Conservation (phyloP, 2,888 invertebrate genomes). For the Diogma glabrata region DNA sequence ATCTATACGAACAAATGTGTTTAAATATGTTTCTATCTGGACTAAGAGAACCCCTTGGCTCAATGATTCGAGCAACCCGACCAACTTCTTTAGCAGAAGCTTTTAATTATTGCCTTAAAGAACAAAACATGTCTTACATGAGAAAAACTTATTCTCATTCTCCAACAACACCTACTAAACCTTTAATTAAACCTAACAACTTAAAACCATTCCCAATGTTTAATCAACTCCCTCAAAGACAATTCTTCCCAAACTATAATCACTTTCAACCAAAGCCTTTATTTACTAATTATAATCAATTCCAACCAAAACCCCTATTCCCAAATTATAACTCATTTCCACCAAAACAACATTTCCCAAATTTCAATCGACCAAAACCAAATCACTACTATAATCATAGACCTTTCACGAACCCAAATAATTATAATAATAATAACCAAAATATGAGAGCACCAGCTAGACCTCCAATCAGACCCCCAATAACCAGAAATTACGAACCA, state of each 20-base stretch:
- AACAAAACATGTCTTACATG: conserved; percentile 8
- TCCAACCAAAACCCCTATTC: neutral
- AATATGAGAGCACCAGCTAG: too few relatives aligned
- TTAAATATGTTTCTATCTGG: conserved; percentile 19
- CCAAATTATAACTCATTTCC: neutral
- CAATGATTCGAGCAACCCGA: conserved; percentile 20
- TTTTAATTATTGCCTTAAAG: conserved; percentile 18
- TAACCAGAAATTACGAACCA: neutral
- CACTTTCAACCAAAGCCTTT: neutral
- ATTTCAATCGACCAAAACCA: neutral
- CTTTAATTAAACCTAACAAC: neutral
- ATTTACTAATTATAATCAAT: neutral
- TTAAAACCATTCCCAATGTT: too few relatives aligned
- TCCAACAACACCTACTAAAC: neutral
- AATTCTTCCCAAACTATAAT: neutral
- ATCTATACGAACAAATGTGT: too few relatives aligned
- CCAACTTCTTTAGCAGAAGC: conserved; percentile 17
- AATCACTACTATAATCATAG: neutral
- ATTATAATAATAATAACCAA: neutral
- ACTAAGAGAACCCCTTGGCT: conserved; percentile 20
- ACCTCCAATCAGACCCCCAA: too few relatives aligned
- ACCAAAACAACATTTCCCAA: neutral
- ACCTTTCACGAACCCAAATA: neutral
- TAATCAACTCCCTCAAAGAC: too few relatives aligned
- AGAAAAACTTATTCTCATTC: neutral